These are phyloP conservation scores for Acromyrmex charruanus DNA, from an alignment of 1,140 invertebrate genomes.

Conservation along the genomic window DNA sequence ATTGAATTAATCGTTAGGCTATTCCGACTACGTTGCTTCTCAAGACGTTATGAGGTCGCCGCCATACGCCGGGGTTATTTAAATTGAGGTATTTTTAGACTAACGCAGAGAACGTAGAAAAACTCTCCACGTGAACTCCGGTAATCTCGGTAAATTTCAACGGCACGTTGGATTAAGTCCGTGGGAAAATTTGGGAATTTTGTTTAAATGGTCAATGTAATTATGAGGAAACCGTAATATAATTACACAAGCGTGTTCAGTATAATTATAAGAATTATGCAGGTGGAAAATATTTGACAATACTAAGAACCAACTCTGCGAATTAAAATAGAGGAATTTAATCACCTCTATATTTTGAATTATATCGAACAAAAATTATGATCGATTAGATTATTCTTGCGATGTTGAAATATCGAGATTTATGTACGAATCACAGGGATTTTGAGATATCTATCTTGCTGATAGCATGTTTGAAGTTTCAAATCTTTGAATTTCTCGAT, in stretches of 20 bases:
- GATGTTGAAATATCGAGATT: background rate
- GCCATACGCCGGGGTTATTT: slow-evolving; percentile 22
- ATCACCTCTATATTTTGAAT: background rate
- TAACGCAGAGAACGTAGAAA: background rate
- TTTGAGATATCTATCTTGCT: slow-evolving; percentile 1
- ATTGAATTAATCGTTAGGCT: slow-evolving; percentile 53
- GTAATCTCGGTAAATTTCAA: slow-evolving; percentile 25
- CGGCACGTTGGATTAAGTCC: slow-evolving; percentile 1
- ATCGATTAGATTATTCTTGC: slow-evolving; percentile 5
- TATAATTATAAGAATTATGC: slow-evolving; percentile 15
- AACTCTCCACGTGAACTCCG: background rate
- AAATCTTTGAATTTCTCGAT: slow-evolving; percentile 35
- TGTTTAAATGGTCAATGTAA: slow-evolving; percentile 19
- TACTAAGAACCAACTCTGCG: background rate
- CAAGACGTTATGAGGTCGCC: background rate
- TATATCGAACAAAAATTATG: background rate
- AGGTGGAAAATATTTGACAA: background rate
- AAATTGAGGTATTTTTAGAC: slow-evolving; percentile 4
- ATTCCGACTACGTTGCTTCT: background rate
- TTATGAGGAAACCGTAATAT: background rate
- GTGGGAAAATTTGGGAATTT: background rate
- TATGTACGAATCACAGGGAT: slow-evolving; percentile 14
- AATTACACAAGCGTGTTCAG: background rate
- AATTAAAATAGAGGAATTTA: background rate
- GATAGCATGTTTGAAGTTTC: background rate